Evolutionary conservation across 2,797 vertebrate genomes (phyloP).

Genomic region (Rallus crepitans): DNA sequence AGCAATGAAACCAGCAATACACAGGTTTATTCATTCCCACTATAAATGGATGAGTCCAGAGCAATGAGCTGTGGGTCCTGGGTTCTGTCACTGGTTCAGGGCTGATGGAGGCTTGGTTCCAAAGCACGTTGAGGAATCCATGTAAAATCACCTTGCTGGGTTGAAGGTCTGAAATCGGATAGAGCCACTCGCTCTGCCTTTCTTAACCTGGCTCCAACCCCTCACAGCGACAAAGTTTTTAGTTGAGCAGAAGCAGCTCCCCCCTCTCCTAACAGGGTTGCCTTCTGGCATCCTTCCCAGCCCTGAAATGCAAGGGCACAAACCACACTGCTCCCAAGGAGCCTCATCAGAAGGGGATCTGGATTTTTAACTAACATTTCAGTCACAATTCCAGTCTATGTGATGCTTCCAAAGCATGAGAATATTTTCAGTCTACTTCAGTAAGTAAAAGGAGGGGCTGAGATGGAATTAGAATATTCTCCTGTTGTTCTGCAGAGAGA

Average conservation of each 20-base stretch:
- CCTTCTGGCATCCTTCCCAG: neutral
- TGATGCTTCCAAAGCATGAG: neutral
- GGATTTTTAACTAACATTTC: neutral
- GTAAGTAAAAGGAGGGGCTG: neutral
- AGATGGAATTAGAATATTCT: neutral
- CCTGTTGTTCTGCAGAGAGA: neutral
- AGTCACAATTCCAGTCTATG: too few species aligned
- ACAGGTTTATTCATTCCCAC: neutral
- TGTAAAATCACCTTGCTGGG: neutral
- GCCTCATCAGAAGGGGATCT: neutral
- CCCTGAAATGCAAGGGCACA: fast-evolving
- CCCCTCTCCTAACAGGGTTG: fast-evolving
- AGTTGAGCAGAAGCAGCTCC: neutral
- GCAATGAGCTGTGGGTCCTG: neutral
- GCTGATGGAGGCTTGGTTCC: neutral
- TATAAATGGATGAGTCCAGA: neutral
- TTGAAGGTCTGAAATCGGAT: neutral
- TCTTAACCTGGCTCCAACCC: neutral
- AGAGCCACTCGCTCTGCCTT: neutral
- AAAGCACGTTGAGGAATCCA: neutral
- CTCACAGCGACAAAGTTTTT: neutral
- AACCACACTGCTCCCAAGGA: neutral
- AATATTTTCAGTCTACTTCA: neutral
- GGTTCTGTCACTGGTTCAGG: neutral
- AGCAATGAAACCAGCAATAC: too few species aligned